A percentile compares a stretch with the other conserved stretches of the same genome.
phyloP scores from a whole-genome alignment of 2,888 invertebrate genomes.

The Diplolepis rosae region DNA sequence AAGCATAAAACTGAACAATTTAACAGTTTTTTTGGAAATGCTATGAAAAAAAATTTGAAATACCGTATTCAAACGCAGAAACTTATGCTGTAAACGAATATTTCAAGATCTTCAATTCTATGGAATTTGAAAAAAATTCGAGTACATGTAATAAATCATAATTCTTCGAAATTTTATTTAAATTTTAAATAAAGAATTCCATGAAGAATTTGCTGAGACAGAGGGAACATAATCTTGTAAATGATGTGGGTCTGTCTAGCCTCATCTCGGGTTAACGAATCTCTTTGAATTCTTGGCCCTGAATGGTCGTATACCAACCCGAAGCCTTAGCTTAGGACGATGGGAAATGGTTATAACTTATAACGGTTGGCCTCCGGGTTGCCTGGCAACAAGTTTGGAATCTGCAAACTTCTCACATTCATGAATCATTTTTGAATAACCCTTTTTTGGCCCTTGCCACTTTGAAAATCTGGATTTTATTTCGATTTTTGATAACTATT shows the following conservation, averaged over 20 bases:
- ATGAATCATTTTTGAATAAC: not conserved
- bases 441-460: not conserved
- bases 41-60: too few relatives aligned
- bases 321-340: constrained; percentile 4
- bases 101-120: too few relatives aligned
- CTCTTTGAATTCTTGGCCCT: constrained; percentile 29
- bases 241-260: constrained; percentile 14
- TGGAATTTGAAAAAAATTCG: too few relatives aligned
- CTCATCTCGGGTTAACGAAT: constrained; percentile 29
- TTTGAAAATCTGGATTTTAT: not conserved
- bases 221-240: constrained; percentile 16
- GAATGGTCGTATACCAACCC: constrained; percentile 16
- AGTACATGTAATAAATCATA: too few relatives aligned
- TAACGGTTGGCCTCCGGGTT: constrained; percentile 23
- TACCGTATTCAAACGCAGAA: too few relatives aligned
- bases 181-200: too few relatives aligned
- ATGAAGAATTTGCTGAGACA: constrained; percentile 15
- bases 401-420: constrained; percentile 1
- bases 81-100: too few relatives aligned
- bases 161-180: too few relatives aligned
- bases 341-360: constrained; percentile 25
- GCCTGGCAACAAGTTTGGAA: constrained; percentile 27
- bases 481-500: not conserved
- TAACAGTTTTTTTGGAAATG: too few relatives aligned
- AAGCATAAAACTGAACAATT: too few relatives aligned